Percentiles rank a stretch among this genome's conserved stretches.
These are phyloP conservation scores for Cochlearius cochlearius DNA, from an alignment of 2,113 vertebrate genomes.

Conservation along the genomic window DNA sequence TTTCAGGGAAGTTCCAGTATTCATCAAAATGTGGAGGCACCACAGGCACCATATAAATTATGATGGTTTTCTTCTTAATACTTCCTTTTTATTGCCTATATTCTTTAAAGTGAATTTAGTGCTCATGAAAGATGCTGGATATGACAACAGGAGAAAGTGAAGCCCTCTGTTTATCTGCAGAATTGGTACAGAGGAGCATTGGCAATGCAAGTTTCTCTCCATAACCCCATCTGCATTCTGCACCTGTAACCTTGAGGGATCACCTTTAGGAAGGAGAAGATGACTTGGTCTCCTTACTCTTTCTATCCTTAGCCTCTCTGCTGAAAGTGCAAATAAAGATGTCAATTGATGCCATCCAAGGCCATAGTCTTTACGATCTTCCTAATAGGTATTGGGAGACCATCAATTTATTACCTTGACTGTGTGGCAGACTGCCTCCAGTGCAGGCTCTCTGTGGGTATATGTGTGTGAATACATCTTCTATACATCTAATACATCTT, in stretches of 20 bases:
- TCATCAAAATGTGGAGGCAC: conserved; percentile 42
- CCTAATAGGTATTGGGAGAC: background rate
- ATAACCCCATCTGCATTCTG: background rate
- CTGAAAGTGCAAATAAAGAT: background rate
- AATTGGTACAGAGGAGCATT: background rate
- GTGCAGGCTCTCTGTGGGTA: background rate
- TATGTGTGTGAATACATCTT: background rate
- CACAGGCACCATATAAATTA: conserved; percentile 52
- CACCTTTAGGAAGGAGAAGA: background rate
- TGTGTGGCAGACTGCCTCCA: background rate
- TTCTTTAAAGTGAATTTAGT: conserved; percentile 50
- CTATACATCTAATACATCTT: background rate
- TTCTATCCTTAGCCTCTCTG: background rate
- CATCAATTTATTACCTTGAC: background rate
- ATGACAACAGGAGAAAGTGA: background rate
- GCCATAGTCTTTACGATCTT: background rate
- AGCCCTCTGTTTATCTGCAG: background rate
- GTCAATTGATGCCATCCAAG: background rate
- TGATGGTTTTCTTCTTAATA: conserved; percentile 43
- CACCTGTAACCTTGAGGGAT: background rate
- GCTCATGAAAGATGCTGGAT: conserved; percentile 9
- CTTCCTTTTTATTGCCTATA: conserved; percentile 54
- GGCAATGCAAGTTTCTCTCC: background rate
- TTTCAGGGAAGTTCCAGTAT: conserved; percentile 36
- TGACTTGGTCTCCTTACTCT: background rate